Evolutionary conservation across 2,888 invertebrate genomes (phyloP), one percentile per base, ranked within the genome.

Genomic region (Clusia tigrina): DNA sequence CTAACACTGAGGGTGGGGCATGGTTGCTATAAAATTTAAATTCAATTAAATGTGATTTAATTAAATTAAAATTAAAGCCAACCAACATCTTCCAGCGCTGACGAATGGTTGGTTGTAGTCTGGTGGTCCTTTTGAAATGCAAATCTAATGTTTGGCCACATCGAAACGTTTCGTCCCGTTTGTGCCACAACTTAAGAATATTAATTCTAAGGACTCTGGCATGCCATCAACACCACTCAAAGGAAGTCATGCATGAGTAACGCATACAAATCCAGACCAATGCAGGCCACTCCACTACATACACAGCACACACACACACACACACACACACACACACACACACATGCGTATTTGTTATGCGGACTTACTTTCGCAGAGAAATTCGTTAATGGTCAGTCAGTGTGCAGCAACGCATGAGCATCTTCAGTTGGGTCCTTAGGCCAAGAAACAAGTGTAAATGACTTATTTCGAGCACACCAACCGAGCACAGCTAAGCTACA

Each of bases 221-320:
- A 63, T 58, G 54, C n/a, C 58, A 58, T 58, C 52, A 54, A n/a
- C n/a, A n/a, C n/a, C n/a, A n/a, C n/a, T n/a, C n/a, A n/a, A n/a
- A n/a, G n/a, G n/a, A n/a, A n/a, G 54, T 58, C 63, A 63, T 58
- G 58, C 63, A 58, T 63, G 54, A 55, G 37, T 58, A 52, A 52
- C 48, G 58, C 53, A 46, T 46, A 58, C 53, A 58, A 53, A 57
- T 52, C 52, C 26, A 46, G 62, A n/a, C n/a, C n/a, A n/a, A n/a
- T n/a, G n/a, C n/a, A n/a, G n/a, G n/a, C n/a, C n/a, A n/a, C n/a
- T n/a, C n/a, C n/a, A n/a, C n/a, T n/a, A n/a, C n/a, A n/a, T n/a
- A n/a, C n/a, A n/a, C 51, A 18, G 62, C 37, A 42, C 52, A 53
- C 53, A 64, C 58, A 58, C 42, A 64, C 54, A 48, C 55, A 48